These are phyloP conservation scores for Catocala fraxini DNA, from an alignment of 2,888 invertebrate genomes.

Conservation along the genomic window DNA sequence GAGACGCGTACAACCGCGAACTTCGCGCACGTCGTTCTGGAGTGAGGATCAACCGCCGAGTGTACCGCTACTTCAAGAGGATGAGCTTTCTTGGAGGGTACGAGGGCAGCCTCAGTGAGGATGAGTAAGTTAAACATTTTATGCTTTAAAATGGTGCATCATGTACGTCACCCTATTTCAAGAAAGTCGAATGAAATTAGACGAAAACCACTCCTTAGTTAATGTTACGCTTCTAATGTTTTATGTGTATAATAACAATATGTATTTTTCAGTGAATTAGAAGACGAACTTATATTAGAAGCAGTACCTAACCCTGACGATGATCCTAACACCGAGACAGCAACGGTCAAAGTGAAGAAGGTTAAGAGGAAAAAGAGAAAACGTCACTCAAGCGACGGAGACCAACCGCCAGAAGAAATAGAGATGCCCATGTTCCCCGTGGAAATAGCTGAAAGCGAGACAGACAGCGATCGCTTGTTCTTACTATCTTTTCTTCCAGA, in stretches of 20 bases:
- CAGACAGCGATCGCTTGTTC: conserved; percentile 75
- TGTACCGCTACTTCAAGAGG: conserved; percentile 79
- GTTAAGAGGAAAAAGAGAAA: conserved; percentile 57
- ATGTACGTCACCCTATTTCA: no score
- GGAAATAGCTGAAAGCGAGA: conserved; percentile 64
- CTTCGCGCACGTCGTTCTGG: conserved; percentile 68
- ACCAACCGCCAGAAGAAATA: conserved; percentile 64
- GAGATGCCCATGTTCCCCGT: conserved; percentile 72
- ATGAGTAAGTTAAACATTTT: conserved; percentile 60
- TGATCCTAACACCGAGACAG: conserved; percentile 30
- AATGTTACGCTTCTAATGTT: no score
- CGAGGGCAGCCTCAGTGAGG: conserved; percentile 70
- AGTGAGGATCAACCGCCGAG: conserved; percentile 62
- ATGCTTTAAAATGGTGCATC: no score
- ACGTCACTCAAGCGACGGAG: conserved; percentile 50
- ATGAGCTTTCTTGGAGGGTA: conserved; percentile 80
- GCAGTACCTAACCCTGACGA: conserved; percentile 29
- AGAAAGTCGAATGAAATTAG: no score
- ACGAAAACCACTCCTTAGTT: no score
- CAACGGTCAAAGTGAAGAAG: conserved; percentile 45
- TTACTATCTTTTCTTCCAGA: conserved; percentile 80
- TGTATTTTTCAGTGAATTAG: conserved; percentile 36
- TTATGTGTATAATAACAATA: not conserved
- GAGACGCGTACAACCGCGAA: conserved; percentile 81
- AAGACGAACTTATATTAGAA: conserved; percentile 38